A percentile compares a stretch with the other conserved stretches of the same genome.
phyloP scores from a whole-genome alignment of 2,113 vertebrate genomes.

The Thomomys bottae region DNA sequence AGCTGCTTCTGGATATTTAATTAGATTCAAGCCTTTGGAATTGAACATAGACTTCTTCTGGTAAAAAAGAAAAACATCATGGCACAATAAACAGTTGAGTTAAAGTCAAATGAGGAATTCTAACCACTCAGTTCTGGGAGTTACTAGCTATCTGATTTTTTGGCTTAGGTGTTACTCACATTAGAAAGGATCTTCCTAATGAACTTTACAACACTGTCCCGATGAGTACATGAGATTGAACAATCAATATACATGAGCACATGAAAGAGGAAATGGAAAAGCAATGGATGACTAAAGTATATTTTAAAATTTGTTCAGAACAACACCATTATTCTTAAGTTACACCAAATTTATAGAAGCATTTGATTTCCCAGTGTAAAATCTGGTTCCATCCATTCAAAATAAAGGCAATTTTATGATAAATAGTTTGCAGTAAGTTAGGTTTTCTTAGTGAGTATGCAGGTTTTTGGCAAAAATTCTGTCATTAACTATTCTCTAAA shows the following conservation, averaged over 20 bases:
- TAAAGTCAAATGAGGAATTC: background rate
- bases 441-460: background rate
- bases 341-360: background rate
- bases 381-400: background rate
- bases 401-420: background rate
- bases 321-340: background rate
- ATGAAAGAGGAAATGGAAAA: background rate
- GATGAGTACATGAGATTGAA: background rate
- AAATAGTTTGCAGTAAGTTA: background rate
- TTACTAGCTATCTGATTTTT: background rate
- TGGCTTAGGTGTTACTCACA: background rate
- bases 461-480: background rate
- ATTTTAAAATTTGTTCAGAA: background rate
- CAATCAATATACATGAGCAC: background rate
- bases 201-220: background rate
- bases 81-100: background rate
- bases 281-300: background rate
- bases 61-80: background rate
- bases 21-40: constrained; percentile 25
- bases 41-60: background rate
- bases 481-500: background rate
- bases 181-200: background rate
- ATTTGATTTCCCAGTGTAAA: background rate
- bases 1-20: constrained; percentile 40
- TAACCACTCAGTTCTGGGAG: background rate